phyloP scores from a whole-genome alignment of 2,888 invertebrate genomes.

The Drosophila colorata region DNA sequence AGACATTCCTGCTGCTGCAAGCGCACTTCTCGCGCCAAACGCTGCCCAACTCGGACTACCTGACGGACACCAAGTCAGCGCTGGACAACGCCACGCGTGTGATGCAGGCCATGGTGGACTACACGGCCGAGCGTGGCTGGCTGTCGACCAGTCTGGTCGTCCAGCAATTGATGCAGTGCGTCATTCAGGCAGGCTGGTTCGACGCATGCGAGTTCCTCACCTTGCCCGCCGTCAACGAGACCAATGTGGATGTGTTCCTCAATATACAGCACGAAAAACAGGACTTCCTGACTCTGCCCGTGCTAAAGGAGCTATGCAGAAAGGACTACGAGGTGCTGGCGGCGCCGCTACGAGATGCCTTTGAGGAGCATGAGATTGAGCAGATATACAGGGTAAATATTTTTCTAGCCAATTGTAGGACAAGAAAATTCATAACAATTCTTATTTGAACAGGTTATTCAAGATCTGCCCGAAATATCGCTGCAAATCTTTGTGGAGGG shows the following conservation, averaged over 20 bases:
- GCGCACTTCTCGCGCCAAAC: conserved; percentile 94
- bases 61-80: conserved; percentile 98
- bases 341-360: conserved; percentile 88
- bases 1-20: conserved; percentile 96
- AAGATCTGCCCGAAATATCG: conserved; percentile 88
- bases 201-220: conserved; percentile 90
- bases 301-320: conserved; percentile 81
- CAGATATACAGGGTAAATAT: conserved; percentile 87
- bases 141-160: conserved; percentile 91
- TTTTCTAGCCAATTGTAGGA: too few species aligned
- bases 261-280: conserved; percentile 79
- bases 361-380: conserved; percentile 90
- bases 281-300: conserved; percentile 81
- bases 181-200: conserved; percentile 96
- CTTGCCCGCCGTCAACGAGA: conserved; percentile 91
- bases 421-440: background rate
- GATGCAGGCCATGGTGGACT: conserved; percentile 98
- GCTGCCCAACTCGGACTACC: conserved; percentile 96
- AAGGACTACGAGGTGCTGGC: conserved; percentile 88
- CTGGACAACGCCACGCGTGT: conserved; percentile 98
- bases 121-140: conserved; percentile 96
- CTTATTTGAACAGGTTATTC: conserved; percentile 86
- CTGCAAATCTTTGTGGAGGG: conserved; percentile 87
- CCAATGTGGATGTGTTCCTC: conserved; percentile 88
- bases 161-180: conserved; percentile 93